Conservation (phyloP, 2,888 invertebrate genomes). For the Aphodius sticticus region DNA sequence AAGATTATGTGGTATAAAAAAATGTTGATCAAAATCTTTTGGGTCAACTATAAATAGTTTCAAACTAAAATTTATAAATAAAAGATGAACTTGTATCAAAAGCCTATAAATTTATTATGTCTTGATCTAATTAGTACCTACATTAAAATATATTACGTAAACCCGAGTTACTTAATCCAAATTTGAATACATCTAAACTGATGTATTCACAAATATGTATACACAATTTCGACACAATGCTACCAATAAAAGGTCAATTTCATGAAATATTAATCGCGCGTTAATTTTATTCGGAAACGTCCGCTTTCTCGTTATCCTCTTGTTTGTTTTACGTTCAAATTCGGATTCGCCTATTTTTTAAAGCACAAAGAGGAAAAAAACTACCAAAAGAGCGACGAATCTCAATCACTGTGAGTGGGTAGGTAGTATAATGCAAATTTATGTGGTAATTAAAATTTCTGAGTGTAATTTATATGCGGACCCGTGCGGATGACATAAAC, state of each 20-base stretch:
- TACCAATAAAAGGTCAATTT: neutral
- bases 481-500: neutral
- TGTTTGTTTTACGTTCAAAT: neutral
- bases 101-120: neutral
- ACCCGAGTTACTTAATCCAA: neutral
- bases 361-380: neutral
- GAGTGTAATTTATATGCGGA: neutral
- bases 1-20: no score
- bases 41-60: no score
- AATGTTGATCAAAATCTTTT: no score
- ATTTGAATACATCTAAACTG: neutral
- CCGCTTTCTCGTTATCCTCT: neutral
- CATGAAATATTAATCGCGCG: neutral
- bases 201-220: neutral
- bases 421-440: neutral
- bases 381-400: neutral
- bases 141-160: neutral
- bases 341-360: neutral
- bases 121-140: neutral
- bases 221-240: neutral
- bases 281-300: neutral
- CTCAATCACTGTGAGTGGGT: neutral
- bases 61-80: neutral
- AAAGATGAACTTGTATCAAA: neutral
- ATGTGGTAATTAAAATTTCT: neutral